Conservation (phyloP, 2,888 invertebrate genomes). For the Syritta pipiens region DNA sequence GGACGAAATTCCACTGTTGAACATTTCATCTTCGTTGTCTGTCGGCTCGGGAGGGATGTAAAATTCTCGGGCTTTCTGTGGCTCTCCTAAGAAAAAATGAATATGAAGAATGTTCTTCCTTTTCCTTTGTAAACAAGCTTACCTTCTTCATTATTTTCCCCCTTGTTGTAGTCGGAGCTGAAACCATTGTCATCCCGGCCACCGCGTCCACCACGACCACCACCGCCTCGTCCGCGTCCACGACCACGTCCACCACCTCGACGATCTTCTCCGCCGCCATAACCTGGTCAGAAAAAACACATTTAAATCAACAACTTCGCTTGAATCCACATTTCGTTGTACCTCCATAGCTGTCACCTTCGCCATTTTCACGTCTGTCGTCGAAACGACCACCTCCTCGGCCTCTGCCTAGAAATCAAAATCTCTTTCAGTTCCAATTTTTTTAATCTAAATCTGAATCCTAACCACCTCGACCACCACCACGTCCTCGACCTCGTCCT, state of each 20-base stretch:
- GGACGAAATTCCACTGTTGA: constrained; percentile 84
- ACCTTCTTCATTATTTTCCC: constrained; percentile 39
- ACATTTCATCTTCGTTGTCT: constrained; percentile 85
- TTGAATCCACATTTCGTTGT: constrained; percentile 59
- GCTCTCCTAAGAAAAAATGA: constrained; percentile 35
- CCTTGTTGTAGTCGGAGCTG: constrained; percentile 40
- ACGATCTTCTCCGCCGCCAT: constrained; percentile 53
- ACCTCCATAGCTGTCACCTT: constrained; percentile 67
- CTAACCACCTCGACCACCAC: constrained; percentile 51
- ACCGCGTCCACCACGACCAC: constrained; percentile 66
- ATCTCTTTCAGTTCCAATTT: no score
- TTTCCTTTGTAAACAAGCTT: neutral
- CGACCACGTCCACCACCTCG: constrained; percentile 70
- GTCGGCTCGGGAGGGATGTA: constrained; percentile 88
- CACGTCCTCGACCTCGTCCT: constrained; percentile 33
- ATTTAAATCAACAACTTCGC: neutral
- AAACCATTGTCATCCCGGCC: constrained; percentile 37
- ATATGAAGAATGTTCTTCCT: neutral
- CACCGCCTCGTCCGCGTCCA: constrained; percentile 43
- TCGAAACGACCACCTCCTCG: constrained; percentile 76
- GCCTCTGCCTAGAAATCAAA: constrained; percentile 6
- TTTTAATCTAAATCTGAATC: neutral
- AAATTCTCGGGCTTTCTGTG: constrained; percentile 82
- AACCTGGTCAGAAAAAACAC: constrained; percentile 12
- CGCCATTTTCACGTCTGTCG: constrained; percentile 73